Conservation (phyloP, 2,113 vertebrate genomes). For the Leucoraja erinaceus region DNA sequence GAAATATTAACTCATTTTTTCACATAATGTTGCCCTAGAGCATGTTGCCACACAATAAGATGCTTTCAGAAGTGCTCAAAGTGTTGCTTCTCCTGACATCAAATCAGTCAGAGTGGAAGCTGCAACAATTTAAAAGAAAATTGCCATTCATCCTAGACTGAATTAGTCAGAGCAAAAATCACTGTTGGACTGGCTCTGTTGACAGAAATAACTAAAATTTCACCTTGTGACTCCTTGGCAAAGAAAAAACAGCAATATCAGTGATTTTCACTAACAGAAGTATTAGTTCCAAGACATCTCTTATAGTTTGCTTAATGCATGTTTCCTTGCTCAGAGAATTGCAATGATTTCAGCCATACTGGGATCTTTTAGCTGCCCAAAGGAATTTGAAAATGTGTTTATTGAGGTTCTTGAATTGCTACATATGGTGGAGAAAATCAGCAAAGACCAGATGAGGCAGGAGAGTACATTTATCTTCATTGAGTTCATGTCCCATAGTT, state of each 20-base stretch:
- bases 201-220: conserved; percentile 3
- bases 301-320: conserved; percentile 11
- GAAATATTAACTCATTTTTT: conserved; percentile 35
- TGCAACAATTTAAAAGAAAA: conserved; percentile 36
- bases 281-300: background rate
- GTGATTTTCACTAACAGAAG: background rate
- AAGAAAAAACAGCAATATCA: conserved; percentile 11
- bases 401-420: conserved; percentile 2
- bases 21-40: conserved; percentile 35
- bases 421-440: background rate
- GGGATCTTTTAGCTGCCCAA: background rate
- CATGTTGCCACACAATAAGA: conserved; percentile 32
- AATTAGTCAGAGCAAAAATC: conserved; percentile 17
- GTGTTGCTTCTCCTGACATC: conserved; percentile 24
- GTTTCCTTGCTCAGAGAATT: background rate
- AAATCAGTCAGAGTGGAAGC: conserved; percentile 28
- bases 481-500: background rate
- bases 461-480: background rate
- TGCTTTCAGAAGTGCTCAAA: conserved; percentile 35
- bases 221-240: conserved; percentile 7
- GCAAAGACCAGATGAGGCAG: background rate
- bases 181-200: background rate
- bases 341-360: background rate
- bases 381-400: conserved; percentile 14
- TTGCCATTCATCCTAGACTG: conserved; percentile 23